Percentiles rank a stretch among this genome's conserved stretches.
Evolutionary conservation across 2,797 vertebrate species (phyloP).

Genomic region (Tangara arthus): DNA sequence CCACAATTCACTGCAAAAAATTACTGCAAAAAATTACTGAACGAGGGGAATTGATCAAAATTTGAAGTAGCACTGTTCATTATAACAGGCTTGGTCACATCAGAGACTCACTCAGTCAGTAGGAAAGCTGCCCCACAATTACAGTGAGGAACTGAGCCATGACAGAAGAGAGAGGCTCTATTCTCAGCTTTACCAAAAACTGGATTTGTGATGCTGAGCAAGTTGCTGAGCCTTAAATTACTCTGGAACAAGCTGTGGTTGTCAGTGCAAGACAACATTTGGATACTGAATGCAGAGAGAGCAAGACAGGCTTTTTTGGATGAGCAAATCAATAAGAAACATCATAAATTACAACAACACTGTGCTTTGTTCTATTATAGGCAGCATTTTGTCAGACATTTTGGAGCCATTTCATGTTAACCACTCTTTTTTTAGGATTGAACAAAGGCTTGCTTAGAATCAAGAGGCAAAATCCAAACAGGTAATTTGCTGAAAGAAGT

Average conservation of each 20-base stretch:
- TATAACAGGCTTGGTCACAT: background rate
- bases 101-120: background rate
- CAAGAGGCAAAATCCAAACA: background rate
- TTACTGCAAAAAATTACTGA: background rate
- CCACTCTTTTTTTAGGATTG: background rate
- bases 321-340: background rate
- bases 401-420: background rate
- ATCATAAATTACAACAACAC: background rate
- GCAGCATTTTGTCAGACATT: background rate
- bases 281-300: background rate
- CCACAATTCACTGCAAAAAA: background rate
- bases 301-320: background rate
- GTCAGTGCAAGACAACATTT: background rate
- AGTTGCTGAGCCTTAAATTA: background rate
- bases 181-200: background rate
- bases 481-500: background rate
- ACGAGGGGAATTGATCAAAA: background rate
- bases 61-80: background rate
- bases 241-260: background rate
- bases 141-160: background rate
- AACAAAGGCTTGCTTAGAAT: background rate
- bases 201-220: background rate
- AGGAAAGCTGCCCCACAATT: background rate
- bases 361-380: constrained; percentile 30
- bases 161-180: background rate